Base-by-base conservation (phyloP, 2,797 vertebrate genomes). In the Spea hammondii region DNA sequence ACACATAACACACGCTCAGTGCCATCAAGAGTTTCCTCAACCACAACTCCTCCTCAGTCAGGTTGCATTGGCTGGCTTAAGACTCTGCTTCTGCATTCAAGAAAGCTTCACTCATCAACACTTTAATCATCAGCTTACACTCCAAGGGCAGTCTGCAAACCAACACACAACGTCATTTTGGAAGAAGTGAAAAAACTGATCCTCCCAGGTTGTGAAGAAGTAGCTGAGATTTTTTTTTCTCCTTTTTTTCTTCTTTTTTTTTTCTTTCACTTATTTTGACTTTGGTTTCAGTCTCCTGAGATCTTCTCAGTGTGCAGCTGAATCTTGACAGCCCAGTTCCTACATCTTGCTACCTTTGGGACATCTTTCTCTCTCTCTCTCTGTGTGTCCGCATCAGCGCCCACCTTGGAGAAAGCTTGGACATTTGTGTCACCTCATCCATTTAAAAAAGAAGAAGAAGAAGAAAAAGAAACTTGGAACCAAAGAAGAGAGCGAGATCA, bases 11-110 rank as follows among this genome's bases (percentile, higher is more conserved):
- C 53, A 72, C 83, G 82, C 74, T 74, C 57, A 66, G 70, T 67
- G 81, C 59, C 84, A 72, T 12, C 77, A 82, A 57, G 78, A 73
- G 74, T 49, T 82, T 76, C 78, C 74, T 79, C 83, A 78, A 77
- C 78, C 79, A 73, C 83, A 75, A 79, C 72, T 72, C 5, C 55
- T 62, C 51, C 79, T 80, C 83, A 83, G 83, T 78, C 82, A 84
- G 79, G 79, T 84, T 79, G 76, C 48, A 75, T 70, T 70, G 57
- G 82, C 50, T 68, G 17, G 11, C 79, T 32, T 32, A 32, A 32
- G 59, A 17, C 50, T 75, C 74, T 53, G 48, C n/a, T 65, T 44
- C 50, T 79, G 65, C 14, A 60, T 14, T 46, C 7, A 44, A 70
- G 53, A 13, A 57, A 59, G 11, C 57, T 49, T 48, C 57, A 70